A percentile compares a stretch with the other conserved stretches of the same genome.
Evolutionary conservation across 2,888 invertebrate genomes (phyloP).

Genomic region (Helleia helle): DNA sequence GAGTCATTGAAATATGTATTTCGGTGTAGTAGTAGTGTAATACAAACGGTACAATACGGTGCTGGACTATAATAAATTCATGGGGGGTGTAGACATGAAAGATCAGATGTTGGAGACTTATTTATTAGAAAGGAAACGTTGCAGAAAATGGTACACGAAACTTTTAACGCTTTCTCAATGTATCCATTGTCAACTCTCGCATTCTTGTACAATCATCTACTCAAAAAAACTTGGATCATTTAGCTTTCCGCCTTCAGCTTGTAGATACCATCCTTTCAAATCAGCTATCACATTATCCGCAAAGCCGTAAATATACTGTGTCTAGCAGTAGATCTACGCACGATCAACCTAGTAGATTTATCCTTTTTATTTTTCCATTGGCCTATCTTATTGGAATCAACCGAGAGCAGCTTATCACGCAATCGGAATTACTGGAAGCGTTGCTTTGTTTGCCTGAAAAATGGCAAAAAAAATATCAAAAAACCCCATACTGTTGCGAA

Average conservation of each 20-base stretch:
- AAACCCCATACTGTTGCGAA: background rate
- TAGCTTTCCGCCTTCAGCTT: background rate
- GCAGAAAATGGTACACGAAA: no score
- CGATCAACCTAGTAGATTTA: background rate
- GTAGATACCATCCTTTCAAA: background rate
- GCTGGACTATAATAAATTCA: no score
- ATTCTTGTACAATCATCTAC: conserved; percentile 13
- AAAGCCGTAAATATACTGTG: background rate
- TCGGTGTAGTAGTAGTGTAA: no score
- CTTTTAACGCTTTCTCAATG: background rate
- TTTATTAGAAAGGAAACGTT: no score
- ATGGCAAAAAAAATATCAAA: background rate
- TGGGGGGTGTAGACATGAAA: no score
- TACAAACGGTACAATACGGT: no score
- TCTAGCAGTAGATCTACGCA: background rate
- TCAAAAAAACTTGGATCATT: conserved; percentile 13
- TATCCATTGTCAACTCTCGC: conserved; percentile 9
- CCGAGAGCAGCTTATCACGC: background rate
- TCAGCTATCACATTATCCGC: conserved; percentile 1
- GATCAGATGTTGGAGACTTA: no score
- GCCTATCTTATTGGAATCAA: background rate
- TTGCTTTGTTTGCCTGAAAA: background rate
- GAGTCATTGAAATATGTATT: no score
- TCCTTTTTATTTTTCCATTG: background rate
- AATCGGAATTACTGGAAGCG: background rate